Percentiles rank a stretch among this genome's conserved stretches.
These are phyloP conservation scores for Epizoanthus fatuus DNA, from an alignment of 92 coral and sea anemone species.

Conservation along the genomic window DNA sequence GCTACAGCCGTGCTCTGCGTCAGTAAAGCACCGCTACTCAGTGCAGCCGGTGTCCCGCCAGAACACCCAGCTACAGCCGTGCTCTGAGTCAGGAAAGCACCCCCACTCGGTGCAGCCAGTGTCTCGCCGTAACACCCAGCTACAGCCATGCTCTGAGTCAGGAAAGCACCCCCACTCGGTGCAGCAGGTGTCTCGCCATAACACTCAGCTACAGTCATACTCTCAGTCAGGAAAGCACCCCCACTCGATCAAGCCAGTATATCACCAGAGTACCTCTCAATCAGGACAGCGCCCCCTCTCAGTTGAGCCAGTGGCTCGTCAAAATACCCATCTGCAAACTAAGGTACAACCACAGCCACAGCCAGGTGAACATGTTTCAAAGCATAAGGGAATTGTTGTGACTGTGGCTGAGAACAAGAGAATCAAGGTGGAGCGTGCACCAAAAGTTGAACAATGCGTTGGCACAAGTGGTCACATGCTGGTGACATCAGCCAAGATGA, in stretches of 20 bases:
- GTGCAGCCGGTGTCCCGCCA: background rate
- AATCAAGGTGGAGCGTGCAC: conserved; percentile 31
- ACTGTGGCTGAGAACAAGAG: conserved; percentile 13
- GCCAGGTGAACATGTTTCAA: conserved; percentile 10
- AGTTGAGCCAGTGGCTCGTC: too few species aligned
- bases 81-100: too few species aligned
- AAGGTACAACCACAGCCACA: conserved; percentile 10
- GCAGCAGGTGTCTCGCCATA: conserved; percentile 10
- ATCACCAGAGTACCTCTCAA: background rate
- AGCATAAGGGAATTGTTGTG: conserved; percentile 10
- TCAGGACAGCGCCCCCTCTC: too few species aligned
- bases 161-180: conserved; percentile 1
- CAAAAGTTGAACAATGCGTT: conserved; percentile 21
- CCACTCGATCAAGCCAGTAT: background rate
- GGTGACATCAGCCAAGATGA: background rate
- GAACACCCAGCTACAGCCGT: background rate
- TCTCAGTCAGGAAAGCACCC: background rate
- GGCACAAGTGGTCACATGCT: conserved; percentile 8
- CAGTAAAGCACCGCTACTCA: background rate
- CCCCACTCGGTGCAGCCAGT: too few species aligned
- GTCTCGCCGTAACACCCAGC: background rate
- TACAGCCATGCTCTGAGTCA: background rate
- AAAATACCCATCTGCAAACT: background rate
- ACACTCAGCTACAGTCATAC: background rate
- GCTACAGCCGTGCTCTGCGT: background rate